phyloP scores from a whole-genome alignment of 2,888 invertebrate species.

The Andrena fulva region DNA sequence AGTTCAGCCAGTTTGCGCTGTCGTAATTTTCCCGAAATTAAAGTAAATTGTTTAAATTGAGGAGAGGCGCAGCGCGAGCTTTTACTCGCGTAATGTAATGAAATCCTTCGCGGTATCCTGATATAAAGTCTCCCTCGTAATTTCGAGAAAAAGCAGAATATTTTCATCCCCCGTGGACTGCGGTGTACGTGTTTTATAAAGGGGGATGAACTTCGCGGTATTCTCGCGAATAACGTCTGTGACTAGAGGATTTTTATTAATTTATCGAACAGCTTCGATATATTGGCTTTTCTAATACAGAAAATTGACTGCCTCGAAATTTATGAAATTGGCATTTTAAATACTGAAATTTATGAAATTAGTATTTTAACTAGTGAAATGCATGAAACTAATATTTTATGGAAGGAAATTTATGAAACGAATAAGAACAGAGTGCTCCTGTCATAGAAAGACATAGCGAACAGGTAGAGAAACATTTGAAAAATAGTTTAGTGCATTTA shows the following conservation, averaged over 20 bases:
- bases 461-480: too few species aligned
- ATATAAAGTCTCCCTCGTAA: conserved; percentile 45
- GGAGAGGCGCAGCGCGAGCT: conserved; percentile 10
- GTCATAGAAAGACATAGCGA: too few species aligned
- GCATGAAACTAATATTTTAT: background rate
- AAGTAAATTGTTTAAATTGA: conserved; percentile 58
- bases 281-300: background rate
- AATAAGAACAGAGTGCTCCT: too few species aligned
- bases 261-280: background rate
- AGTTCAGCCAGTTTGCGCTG: conserved; percentile 3
- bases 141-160: conserved; percentile 46
- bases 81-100: conserved; percentile 59
- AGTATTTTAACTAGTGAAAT: background rate
- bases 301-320: background rate
- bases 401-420: too few species aligned
- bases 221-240: conserved; percentile 12
- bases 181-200: conserved; percentile 20
- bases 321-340: background rate
- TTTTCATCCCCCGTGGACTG: conserved; percentile 21
- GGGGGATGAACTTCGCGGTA: conserved; percentile 27
- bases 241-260: conserved; percentile 16
- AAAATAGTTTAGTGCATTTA: too few species aligned
- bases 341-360: background rate
- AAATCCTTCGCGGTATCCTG: conserved; percentile 43
- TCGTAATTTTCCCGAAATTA: conserved; percentile 47